phyloP scores from a whole-genome alignment of 1,140 invertebrate species.

The Aphelenchoides avenae region DNA sequence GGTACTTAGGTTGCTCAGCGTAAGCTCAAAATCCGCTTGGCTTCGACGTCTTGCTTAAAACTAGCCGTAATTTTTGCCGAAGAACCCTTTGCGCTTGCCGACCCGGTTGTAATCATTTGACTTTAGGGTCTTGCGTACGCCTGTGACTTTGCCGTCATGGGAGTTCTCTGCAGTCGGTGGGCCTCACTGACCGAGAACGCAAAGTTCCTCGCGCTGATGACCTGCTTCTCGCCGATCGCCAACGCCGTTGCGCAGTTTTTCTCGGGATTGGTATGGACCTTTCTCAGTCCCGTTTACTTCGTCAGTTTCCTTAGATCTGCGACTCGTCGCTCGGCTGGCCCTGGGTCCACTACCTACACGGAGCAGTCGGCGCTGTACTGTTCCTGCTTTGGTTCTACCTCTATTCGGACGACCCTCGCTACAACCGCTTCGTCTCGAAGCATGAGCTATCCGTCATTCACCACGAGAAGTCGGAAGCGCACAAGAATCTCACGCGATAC shows the following conservation, averaged over 20 bases:
- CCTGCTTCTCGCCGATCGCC: constrained; percentile 25
- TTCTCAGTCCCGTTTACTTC: not conserved
- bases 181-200: constrained; percentile 34
- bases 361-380: constrained; percentile 10
- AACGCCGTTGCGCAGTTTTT: constrained; percentile 22
- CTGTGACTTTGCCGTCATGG: constrained; percentile 34
- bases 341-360: constrained; percentile 35
- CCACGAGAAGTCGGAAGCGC: constrained; percentile 27
- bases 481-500: constrained; percentile 24
- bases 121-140: constrained; percentile 29
- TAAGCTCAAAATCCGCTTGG: not conserved
- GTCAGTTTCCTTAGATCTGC: constrained; percentile 23
- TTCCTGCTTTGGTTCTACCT: constrained; percentile 23
- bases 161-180: constrained; percentile 33
- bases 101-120: too few relatives aligned
- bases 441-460: constrained; percentile 30
- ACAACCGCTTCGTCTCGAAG: constrained; percentile 23
- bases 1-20: not conserved
- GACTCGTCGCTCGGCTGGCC: constrained; percentile 31
- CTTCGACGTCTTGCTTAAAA: not conserved
- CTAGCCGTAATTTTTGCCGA: not conserved
- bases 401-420: constrained; percentile 25
- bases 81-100: not conserved
- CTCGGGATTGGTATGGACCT: constrained; percentile 23
- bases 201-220: constrained; percentile 36